Evolutionary conservation across 2,113 vertebrate genomes (phyloP), one percentile per base, ranked within the genome.

Genomic region (Rhegmatorhina hoffmannsi): DNA sequence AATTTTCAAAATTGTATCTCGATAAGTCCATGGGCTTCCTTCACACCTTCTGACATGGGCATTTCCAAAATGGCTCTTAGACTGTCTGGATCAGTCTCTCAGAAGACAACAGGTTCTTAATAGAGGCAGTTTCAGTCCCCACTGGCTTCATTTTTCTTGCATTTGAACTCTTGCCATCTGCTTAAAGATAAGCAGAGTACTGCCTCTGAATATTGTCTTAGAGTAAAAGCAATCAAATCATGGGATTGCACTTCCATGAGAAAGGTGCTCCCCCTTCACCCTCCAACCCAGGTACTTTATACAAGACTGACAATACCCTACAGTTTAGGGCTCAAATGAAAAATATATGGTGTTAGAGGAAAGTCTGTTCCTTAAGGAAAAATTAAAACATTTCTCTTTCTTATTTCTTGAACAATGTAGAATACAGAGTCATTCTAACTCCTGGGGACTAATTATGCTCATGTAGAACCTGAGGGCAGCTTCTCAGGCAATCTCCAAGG

Each of bases 271-370:
- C 33, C 33, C 19, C 6, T 7, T 7, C 8, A 17, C 10, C 21
- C 13, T 21, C 21, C 36, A 43, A 43, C 40, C 46, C 28, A 58
- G 34, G 31, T 10, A 18, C 19, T 81, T 91, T 17, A n/a, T 50
- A 28, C 40, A 46, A 84, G 58, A 93, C 47, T 75, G 58, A 58
- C 14, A 78, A 20, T n/a, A 23, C 9, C 9, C 77, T 89, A 43
- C 24, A 77, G 31, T 84, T 58, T 36, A 62, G 60, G 13, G 10
- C 23, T 87, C 23, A 62, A 75, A 75, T 59, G 11, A 81, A 80
- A 87, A 82, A 84, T 70, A 58, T 2, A 11, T 36, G 3, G 6
- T 0, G 0, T 6, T 34, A 43, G 13, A 10, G 10, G 3, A 10
- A 1, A 6, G 34, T 46, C 25, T 78, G 17, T 82, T 78, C 21